Conservation (phyloP, 2,888 invertebrate genomes). For the Thysanoteuthis rhombus region DNA sequence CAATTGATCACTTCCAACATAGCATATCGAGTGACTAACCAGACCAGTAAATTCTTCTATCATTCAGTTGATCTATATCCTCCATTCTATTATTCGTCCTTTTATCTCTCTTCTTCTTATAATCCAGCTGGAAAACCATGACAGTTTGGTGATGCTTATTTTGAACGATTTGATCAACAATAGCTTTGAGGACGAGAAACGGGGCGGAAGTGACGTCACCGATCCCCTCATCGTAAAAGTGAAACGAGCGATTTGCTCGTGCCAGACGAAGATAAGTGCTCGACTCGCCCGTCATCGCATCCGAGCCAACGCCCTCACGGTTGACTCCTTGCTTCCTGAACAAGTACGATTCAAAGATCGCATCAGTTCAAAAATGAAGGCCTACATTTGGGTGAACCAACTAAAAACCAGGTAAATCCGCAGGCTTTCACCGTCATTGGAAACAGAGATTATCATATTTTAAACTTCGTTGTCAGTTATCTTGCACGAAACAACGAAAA, state of each 20-base stretch:
- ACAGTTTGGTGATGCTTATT: slow-evolving; percentile 58
- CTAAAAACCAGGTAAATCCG: slow-evolving; percentile 56
- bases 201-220: not conserved
- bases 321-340: slow-evolving; percentile 62
- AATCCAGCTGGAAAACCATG: slow-evolving; percentile 54
- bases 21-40: no score
- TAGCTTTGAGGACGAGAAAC: not conserved
- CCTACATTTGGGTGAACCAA: slow-evolving; percentile 64
- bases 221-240: slow-evolving; percentile 49
- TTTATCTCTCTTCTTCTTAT: no score
- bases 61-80: no score
- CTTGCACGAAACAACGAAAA: no score
- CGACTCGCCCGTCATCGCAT: slow-evolving; percentile 63
- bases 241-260: slow-evolving; percentile 58
- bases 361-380: slow-evolving; percentile 53
- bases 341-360: slow-evolving; percentile 57
- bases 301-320: slow-evolving; percentile 55
- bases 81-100: no score
- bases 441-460: no score
- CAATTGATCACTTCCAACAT: no score
- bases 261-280: slow-evolving; percentile 61
- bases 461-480: no score
- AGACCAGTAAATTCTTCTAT: no score
- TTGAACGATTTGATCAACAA: slow-evolving; percentile 54
- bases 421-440: no score